Base-by-base conservation (phyloP, 1,140 invertebrate species). In the Drosophila nigromelanica region DNA sequence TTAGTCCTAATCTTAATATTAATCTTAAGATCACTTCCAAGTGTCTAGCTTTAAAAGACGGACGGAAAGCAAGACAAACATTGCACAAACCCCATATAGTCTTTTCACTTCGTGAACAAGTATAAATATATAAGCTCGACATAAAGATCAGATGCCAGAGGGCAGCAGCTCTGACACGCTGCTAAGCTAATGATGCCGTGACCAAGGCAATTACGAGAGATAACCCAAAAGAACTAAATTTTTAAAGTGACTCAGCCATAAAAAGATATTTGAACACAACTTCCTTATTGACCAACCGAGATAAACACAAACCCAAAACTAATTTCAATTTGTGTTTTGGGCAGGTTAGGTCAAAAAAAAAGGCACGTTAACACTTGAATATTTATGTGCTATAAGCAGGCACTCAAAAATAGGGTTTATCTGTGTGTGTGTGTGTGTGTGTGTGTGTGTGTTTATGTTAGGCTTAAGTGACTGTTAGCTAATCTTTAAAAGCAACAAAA, bases 171-270 rank as follows among this genome's bases (percentile, higher is more conserved):
- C 61, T 61, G 64, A 58, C 59, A 67, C 52, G 75, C 70, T 54
- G 62, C 61, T 61, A 56, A 56, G 58, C 74, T 50, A 74, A 76
- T 62, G 51, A 51, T 78, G 73, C 61, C 81, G 69, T 80, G 73
- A 74, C 62, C 66, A 45, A 33, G 37, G 4, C 40, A 76, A 85
- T 85, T 86, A 71, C 43, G 54, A 55, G 55, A 35, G 4, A 45
- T 45, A 18, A 39, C 14, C 24, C 30, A n/a, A 45, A 59, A 59
- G 52, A 72, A 72, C 58, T 37, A n/a, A 40, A 21, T n/a, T 45
- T 43, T 10, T 30, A 4, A 40, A 30, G 14, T 27, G 35, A 7
- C 24, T 27, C 8, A 7, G 12, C 30, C 7, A 2, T 33, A 8
- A 21, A 18, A 14, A 45, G 33, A 55, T 40, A 42, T 47, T 35